Evolutionary conservation across 2,888 invertebrate genomes (phyloP).

Genomic region (Tolmerus cingulatus): DNA sequence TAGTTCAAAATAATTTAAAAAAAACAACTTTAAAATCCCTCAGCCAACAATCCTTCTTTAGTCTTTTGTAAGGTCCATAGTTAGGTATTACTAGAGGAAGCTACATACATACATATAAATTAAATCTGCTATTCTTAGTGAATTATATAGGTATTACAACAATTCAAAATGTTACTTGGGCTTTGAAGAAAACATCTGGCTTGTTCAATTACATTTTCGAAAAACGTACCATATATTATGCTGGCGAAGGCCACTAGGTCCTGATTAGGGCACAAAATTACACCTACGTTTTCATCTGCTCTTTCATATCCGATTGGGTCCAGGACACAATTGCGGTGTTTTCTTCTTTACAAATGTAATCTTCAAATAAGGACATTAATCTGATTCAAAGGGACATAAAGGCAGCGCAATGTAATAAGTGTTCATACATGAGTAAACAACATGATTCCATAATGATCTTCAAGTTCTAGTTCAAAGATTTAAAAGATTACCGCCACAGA

Average conservation of each 20-base stretch:
- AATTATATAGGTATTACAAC: not conserved
- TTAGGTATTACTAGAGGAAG: not conserved
- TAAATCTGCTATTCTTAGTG: not conserved
- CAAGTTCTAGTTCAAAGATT: conserved; percentile 55
- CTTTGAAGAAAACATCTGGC: not conserved
- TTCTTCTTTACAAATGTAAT: conserved; percentile 51
- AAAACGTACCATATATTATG: not conserved
- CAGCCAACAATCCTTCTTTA: not conserved
- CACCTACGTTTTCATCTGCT: conserved; percentile 30
- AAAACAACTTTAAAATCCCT: not conserved
- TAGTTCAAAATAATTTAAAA: no score
- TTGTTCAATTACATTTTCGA: not conserved
- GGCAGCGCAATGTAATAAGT: conserved; percentile 48
- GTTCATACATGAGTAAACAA: conserved; percentile 61
- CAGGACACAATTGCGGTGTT: conserved; percentile 62
- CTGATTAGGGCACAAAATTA: not conserved
- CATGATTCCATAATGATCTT: conserved; percentile 51
- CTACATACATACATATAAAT: not conserved
- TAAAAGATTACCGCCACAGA: conserved; percentile 61
- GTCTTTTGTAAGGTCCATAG: not conserved
- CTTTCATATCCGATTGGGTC: conserved; percentile 59
- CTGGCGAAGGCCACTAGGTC: not conserved
- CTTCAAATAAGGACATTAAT: conserved; percentile 51
- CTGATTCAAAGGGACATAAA: conserved; percentile 47
- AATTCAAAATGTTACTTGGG: not conserved